Conservation (phyloP, 2,797 vertebrate species). For the Enteromius radiatus region DNA sequence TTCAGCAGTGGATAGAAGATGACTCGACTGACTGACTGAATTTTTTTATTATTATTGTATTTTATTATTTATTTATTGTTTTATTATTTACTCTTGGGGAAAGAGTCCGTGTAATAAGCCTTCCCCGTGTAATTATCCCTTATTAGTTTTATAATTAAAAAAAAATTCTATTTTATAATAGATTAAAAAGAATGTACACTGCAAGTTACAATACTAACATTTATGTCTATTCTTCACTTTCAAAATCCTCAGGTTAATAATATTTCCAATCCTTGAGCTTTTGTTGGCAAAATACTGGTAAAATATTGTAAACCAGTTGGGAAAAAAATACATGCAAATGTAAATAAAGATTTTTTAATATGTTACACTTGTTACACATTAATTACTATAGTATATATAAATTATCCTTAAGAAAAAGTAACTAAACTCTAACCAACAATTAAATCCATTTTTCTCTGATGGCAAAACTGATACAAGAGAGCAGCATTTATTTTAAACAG, state of each 20-base stretch:
- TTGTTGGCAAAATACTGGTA: not conserved
- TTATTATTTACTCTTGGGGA: too few species aligned
- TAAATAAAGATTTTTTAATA: not conserved
- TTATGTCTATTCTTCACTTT: not conserved
- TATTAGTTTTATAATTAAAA: too few species aligned
- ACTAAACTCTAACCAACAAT: not conserved
- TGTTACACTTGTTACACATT: not conserved
- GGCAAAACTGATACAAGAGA: not conserved
- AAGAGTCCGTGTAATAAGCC: too few species aligned
- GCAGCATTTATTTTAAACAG: too few species aligned
- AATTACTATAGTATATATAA: not conserved
- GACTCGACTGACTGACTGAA: too few species aligned
- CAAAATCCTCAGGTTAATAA: not conserved
- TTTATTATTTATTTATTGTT: too few species aligned
- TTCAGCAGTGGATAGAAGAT: too few species aligned
- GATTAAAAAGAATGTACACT: not conserved
- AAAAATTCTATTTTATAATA: not conserved
- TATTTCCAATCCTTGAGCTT: not conserved
- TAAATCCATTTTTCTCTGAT: not conserved
- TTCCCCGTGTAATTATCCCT: too few species aligned
- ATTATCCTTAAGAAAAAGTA: not conserved
- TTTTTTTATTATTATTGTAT: too few species aligned
- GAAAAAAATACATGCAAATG: not conserved
- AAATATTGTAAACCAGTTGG: not conserved
- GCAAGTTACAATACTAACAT: not conserved